Percentiles rank a stretch among this genome's conserved stretches.
Conservation (phyloP, 1,140 invertebrate genomes). For the Acyrthosiphon pisum region DNA sequence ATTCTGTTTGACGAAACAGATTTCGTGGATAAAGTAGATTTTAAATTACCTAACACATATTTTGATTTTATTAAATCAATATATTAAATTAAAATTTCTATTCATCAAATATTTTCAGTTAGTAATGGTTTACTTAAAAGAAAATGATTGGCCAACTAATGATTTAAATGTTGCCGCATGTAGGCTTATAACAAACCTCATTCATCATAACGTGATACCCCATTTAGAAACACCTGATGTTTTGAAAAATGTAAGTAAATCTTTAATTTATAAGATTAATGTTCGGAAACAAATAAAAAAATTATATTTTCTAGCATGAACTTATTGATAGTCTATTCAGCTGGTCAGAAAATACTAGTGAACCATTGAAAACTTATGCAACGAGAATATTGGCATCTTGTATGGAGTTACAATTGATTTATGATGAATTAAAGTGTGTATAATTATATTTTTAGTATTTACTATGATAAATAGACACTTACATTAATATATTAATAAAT, state of each 20-base stretch:
- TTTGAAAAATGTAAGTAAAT: conserved; percentile 67
- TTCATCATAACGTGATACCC: conserved; percentile 65
- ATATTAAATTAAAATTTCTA: background rate
- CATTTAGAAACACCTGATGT: conserved; percentile 92
- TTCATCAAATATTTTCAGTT: conserved; percentile 69
- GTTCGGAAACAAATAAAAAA: background rate
- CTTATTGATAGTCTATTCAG: conserved; percentile 84
- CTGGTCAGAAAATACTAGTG: conserved; percentile 86
- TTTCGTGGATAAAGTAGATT: conserved; percentile 87
- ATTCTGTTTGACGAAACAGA: conserved; percentile 89
- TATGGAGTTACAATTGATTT: conserved; percentile 95
- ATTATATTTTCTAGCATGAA: conserved; percentile 69
- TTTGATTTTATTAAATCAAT: background rate
- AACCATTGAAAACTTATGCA: conserved; percentile 92
- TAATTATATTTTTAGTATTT: conserved; percentile 57
- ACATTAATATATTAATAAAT: background rate
- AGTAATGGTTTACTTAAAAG: conserved; percentile 85
- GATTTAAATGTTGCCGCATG: conserved; percentile 87
- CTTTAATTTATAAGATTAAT: background rate
- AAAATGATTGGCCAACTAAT: conserved; percentile 77
- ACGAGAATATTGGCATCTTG: conserved; percentile 92
- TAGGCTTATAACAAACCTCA: conserved; percentile 86
- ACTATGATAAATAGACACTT: background rate
- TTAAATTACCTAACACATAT: background rate
- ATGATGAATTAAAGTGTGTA: conserved; percentile 77